phyloP scores from a whole-genome alignment of 2,797 vertebrate species.

The Enteromius argenteus region DNA sequence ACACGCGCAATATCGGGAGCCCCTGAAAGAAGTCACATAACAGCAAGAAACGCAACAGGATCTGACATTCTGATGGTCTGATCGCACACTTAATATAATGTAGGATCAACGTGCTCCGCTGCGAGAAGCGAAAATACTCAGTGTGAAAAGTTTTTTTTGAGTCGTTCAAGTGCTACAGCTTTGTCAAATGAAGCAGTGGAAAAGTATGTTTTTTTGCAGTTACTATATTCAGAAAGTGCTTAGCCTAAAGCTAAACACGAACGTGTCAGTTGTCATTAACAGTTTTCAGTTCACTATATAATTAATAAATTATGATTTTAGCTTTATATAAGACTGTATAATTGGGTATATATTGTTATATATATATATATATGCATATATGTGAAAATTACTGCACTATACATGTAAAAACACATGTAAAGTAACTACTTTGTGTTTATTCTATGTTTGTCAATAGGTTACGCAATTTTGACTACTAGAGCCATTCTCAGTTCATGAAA shows the following conservation, averaged over 20 bases:
- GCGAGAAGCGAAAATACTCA: neutral
- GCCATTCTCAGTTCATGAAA: neutral
- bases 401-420: neutral
- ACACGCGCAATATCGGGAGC: conserved; percentile 13
- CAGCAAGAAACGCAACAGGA: neutral
- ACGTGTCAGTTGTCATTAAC: neutral
- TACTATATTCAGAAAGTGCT: neutral
- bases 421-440: neutral
- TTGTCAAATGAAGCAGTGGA: neutral
- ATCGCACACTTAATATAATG: neutral
- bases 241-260: neutral
- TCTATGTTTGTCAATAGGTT: neutral
- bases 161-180: neutral
- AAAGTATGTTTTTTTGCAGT: neutral
- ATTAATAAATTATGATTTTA: neutral
- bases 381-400: neutral
- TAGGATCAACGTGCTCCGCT: neutral
- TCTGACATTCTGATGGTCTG: neutral
- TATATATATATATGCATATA: neutral
- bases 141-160: neutral
- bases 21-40: conserved; percentile 13
- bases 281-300: neutral
- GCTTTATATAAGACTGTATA: neutral
- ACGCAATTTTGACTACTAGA: neutral
- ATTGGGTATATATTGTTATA: neutral